Percentiles rank a stretch among this genome's conserved stretches.
Evolutionary conservation across 1,140 invertebrate genomes (phyloP).

Genomic region (Zaprionus camerounensis): DNA sequence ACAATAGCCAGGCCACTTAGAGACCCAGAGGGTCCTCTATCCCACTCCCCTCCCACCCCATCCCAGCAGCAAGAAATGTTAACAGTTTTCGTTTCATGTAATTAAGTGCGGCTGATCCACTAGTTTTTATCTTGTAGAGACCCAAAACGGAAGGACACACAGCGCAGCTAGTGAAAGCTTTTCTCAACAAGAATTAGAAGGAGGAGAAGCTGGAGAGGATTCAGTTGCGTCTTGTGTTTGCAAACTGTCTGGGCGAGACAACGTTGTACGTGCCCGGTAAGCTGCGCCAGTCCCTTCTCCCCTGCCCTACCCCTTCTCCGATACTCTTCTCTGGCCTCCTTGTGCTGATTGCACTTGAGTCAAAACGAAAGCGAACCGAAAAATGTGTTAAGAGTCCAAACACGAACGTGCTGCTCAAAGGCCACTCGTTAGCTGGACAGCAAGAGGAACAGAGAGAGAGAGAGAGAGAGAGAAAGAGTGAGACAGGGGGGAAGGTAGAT

Average conservation of each 20-base stretch:
- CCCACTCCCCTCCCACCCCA: not conserved
- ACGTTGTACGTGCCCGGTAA: constrained; percentile 57
- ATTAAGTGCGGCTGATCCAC: constrained; percentile 81
- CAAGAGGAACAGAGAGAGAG: constrained; percentile 7
- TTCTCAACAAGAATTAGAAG: not conserved
- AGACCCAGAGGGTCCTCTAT: not conserved
- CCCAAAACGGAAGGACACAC: constrained; percentile 2
- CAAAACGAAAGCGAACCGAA: constrained; percentile 54
- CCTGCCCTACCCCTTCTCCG: not conserved
- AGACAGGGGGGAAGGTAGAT: not conserved
- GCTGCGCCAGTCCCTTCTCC: not conserved
- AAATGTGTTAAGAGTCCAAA: constrained; percentile 82
- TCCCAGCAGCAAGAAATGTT: constrained; percentile 49
- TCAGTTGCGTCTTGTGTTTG: constrained; percentile 56
- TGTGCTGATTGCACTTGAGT: constrained; percentile 69
- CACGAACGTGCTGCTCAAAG: constrained; percentile 79
- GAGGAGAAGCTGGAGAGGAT: not conserved
- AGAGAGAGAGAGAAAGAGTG: not conserved
- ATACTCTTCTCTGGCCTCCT: constrained; percentile 23
- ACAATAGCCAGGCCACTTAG: constrained; percentile 52
- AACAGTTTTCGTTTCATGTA: constrained; percentile 82
- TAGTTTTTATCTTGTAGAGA: constrained; percentile 74
- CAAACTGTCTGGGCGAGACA: constrained; percentile 81
- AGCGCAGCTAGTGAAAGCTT: constrained; percentile 59
- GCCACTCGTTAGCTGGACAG: constrained; percentile 70